Evolutionary conservation across 2,797 vertebrate genomes (phyloP).

Genomic region (Simalia tracyae): DNA sequence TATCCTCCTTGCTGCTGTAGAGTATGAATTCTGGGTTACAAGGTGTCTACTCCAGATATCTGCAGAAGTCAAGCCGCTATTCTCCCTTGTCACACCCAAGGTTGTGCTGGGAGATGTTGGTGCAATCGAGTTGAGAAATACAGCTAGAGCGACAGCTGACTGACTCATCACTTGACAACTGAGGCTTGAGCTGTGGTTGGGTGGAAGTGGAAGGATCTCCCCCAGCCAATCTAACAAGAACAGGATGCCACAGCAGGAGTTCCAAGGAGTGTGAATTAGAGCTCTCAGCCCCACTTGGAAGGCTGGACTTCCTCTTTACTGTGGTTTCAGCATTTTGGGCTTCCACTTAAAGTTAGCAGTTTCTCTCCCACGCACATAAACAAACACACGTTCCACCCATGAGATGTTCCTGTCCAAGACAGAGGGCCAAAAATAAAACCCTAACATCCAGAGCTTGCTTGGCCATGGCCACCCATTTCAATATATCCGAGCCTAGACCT

Average conservation of each 20-base stretch:
- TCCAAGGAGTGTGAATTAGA: not conserved
- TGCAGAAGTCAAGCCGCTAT: not conserved
- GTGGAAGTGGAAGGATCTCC: too few relatives aligned
- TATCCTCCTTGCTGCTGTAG: not conserved
- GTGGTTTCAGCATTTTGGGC: not conserved
- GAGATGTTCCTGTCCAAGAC: not conserved
- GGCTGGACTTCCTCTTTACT: not conserved
- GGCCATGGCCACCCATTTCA: not conserved
- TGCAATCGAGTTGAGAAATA: slow-evolving; percentile 15
- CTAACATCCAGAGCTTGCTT: not conserved
- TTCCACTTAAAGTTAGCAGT: not conserved
- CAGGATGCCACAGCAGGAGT: not conserved
- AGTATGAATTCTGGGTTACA: not conserved
- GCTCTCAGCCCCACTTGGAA: not conserved
- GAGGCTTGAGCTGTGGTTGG: not conserved
- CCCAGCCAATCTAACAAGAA: not conserved
- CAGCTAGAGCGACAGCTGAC: not conserved
- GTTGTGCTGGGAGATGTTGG: not conserved
- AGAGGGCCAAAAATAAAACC: not conserved
- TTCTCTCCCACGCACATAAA: not conserved
- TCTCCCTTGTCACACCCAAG: not conserved
- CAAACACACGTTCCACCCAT: too few relatives aligned
- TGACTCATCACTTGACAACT: slow-evolving; percentile 15
- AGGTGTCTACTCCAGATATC: not conserved
- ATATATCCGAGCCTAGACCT: not conserved